Conservation (phyloP, 1,140 invertebrate genomes). For the Hycleus cichorii region DNA sequence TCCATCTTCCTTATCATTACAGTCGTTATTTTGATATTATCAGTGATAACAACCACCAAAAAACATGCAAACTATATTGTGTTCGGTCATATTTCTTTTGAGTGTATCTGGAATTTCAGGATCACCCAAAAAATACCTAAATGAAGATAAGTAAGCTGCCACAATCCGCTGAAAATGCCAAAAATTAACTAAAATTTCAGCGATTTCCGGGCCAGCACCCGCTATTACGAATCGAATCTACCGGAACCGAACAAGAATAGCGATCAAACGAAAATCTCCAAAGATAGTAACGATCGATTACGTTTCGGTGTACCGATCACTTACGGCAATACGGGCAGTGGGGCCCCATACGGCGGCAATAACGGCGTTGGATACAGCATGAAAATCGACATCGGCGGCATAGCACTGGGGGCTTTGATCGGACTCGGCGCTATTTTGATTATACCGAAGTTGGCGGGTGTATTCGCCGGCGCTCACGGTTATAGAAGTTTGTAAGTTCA, state of each 20-base stretch:
- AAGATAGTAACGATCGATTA: slow-evolving; percentile 21
- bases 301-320: slow-evolving; percentile 29
- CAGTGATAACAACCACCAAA: not conserved
- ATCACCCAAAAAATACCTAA: slow-evolving; percentile 22
- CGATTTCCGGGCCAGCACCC: slow-evolving; percentile 33
- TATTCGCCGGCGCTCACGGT: slow-evolving; percentile 57
- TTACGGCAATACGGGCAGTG: slow-evolving; percentile 29
- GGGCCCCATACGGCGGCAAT: slow-evolving; percentile 36
- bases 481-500: slow-evolving; percentile 52
- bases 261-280: slow-evolving; percentile 22
- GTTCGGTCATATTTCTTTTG: not conserved
- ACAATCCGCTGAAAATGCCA: not conserved
- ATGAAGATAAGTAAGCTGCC: slow-evolving; percentile 14
- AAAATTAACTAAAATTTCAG: slow-evolving; percentile 11
- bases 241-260: slow-evolving; percentile 4
- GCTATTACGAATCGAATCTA: slow-evolving; percentile 33
- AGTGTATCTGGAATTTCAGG: not conserved
- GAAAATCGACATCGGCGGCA: slow-evolving; percentile 75
- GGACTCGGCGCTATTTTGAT: slow-evolving; percentile 71
- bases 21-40: not conserved
- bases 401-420: slow-evolving; percentile 67
- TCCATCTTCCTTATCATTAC: not conserved
- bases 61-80: not conserved
- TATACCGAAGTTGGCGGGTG: slow-evolving; percentile 66
- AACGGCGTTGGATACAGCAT: slow-evolving; percentile 50